Base-by-base conservation (phyloP, 2,113 vertebrate species). In the Chroicocephalus ridibundus region DNA sequence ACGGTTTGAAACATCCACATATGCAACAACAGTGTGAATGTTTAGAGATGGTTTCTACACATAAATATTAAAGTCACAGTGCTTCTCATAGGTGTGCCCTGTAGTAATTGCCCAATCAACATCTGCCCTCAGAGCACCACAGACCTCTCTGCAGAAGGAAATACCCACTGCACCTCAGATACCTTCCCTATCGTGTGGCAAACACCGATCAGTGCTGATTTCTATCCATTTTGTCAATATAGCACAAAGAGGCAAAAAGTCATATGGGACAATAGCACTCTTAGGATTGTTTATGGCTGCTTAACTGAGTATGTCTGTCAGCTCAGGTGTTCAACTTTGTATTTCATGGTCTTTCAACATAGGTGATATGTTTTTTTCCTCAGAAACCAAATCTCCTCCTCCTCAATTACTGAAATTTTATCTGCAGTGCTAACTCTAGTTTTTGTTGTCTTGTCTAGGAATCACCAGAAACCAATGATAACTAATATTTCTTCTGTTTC, bases 101-200 rank as follows among this genome's bases (percentile, higher is more conserved):
- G 46, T 13, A 58, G 36, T 16, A 29, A 81, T 5, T 66, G 52
- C 29, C 57, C 49, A 40, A 19, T 11, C 65, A 71, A 21, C 17
- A 60, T 34, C 68, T 85, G 47, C 4, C 54, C 29, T 54, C 44
- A 26, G 46, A 78, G 34, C 1, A 79, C 32, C 51, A 58, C 65
- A 90, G 72, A 60, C 51, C 46, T n/a, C 60, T 93, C 88, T 92
- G 95, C 88, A 93, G 90, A 47, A 90, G 71, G 60, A 95, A 93
- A 96, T 86, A 68, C 1, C 1, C 51, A 76, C 58, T 5, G 1
- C 58, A 80, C 62, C 85, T 90, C 85, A 55, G 68, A 55, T 20
- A 74, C 16, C 12, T 86, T 64, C 78, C 51, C 62, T 2, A 21
- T 7, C 5, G 1, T 13, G 29, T 8, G 64, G 86, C 29, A 90